Evolutionary conservation across 1,140 invertebrate species (phyloP).

Genomic region (Diorhabda sublineata): DNA sequence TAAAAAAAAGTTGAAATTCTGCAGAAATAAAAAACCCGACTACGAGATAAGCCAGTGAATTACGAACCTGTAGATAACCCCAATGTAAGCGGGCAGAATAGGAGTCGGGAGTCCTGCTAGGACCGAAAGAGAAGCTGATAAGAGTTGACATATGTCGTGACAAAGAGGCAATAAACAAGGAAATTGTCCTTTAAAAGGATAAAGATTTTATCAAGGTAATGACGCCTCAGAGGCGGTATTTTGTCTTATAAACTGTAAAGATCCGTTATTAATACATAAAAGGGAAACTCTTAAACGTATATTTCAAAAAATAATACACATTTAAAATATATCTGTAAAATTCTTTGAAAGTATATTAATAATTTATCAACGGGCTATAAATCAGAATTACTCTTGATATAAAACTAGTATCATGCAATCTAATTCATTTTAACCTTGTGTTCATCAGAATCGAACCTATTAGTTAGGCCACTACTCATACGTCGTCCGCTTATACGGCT

Average conservation of each 20-base stretch:
- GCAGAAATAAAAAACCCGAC: not conserved
- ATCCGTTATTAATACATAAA: not conserved
- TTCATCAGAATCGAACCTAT: too few species aligned
- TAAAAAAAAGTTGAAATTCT: conserved; percentile 6
- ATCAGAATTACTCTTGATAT: too few species aligned
- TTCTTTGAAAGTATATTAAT: too few species aligned
- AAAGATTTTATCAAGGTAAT: conserved; percentile 17
- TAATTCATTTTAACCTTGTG: too few species aligned
- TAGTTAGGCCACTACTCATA: too few species aligned
- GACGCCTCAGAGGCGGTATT: conserved; percentile 7
- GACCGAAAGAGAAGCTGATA: conserved; percentile 8
- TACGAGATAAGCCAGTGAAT: not conserved
- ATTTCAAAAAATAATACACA: too few species aligned
- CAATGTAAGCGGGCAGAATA: not conserved
- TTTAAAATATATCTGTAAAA: too few species aligned
- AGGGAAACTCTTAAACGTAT: too few species aligned
- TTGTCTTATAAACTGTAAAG: not conserved
- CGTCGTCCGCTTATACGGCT: too few species aligned
- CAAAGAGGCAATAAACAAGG: conserved; percentile 25
- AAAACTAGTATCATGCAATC: too few species aligned
- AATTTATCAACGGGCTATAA: too few species aligned
- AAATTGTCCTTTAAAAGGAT: conserved; percentile 13
- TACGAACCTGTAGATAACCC: conserved; percentile 1
- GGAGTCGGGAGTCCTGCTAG: not conserved
- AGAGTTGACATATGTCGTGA: conserved; percentile 25